Conservation (phyloP, 1,140 invertebrate genomes). For the Drosophila tristis region DNA sequence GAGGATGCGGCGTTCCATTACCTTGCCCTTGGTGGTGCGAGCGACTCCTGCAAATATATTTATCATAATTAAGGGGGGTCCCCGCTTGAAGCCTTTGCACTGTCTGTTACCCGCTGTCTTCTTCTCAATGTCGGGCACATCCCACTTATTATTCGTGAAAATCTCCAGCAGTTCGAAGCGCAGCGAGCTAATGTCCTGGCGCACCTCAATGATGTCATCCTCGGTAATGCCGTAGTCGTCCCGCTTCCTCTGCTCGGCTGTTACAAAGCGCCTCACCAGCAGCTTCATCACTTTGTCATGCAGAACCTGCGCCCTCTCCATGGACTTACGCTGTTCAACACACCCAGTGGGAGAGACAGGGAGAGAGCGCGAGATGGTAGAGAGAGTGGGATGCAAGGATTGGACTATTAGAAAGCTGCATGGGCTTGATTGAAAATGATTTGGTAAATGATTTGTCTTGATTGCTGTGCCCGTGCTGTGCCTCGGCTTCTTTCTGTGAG, state of each 20-base stretch:
- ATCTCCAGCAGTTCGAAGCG: constrained; percentile 95
- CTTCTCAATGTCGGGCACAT: constrained; percentile 88
- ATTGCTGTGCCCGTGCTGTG: constrained; percentile 23
- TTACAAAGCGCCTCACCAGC: constrained; percentile 92
- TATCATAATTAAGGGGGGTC: neutral
- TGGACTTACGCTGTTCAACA: constrained; percentile 87
- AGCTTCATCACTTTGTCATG: constrained; percentile 92
- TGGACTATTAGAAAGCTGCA: constrained; percentile 44
- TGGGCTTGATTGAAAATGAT: constrained; percentile 75
- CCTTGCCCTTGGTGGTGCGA: constrained; percentile 92
- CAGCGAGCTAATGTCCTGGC: constrained; percentile 95
- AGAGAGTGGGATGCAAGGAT: constrained; percentile 5
- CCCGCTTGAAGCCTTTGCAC: neutral
- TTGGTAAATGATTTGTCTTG: constrained; percentile 62
- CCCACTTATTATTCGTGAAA: constrained; percentile 92
- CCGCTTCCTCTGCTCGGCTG: constrained; percentile 91
- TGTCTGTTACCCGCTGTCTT: constrained; percentile 84
- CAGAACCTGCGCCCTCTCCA: constrained; percentile 88
- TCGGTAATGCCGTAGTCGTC: constrained; percentile 95
- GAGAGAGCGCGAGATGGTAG: neutral
- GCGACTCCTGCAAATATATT: constrained; percentile 85
- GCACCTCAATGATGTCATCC: constrained; percentile 98
- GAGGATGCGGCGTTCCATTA: constrained; percentile 93
- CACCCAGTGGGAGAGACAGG: constrained; percentile 3
- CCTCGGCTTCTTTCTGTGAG: neutral